phyloP scores from a whole-genome alignment of 2,888 invertebrate genomes.

The Leptinotarsa tumamoca region DNA sequence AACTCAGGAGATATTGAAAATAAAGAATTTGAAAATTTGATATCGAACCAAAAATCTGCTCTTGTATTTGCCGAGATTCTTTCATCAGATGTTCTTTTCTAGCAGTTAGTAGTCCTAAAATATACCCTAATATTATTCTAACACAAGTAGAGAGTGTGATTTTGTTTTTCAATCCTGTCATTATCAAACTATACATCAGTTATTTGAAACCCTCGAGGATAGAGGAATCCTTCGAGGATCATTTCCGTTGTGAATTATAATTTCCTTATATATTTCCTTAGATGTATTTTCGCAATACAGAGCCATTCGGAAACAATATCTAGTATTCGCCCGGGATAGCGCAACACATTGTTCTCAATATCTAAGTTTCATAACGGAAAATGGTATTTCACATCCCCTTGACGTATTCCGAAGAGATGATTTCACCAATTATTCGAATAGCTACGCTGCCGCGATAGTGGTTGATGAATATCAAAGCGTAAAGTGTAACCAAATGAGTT shows the following conservation, averaged over 20 bases:
- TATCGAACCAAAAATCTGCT: too few relatives aligned
- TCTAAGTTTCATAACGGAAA: constrained; percentile 29
- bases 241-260: constrained; percentile 11
- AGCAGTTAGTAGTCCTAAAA: too few relatives aligned
- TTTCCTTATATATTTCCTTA: constrained; percentile 32
- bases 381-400: constrained; percentile 20
- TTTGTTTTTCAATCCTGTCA: too few relatives aligned
- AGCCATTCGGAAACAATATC: constrained; percentile 31
- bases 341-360: constrained; percentile 23
- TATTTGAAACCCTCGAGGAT: too few relatives aligned
- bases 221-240: too few relatives aligned
- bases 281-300: constrained; percentile 4
- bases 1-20: too few relatives aligned
- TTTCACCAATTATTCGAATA: constrained; percentile 19
- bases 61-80: too few relatives aligned
- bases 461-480: constrained; percentile 8
- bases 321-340: constrained; percentile 9
- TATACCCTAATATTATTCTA: too few relatives aligned
- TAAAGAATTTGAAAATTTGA: too few relatives aligned
- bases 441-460: not conserved
- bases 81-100: too few relatives aligned
- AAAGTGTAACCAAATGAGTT: constrained; percentile 10
- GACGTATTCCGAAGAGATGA: constrained; percentile 11
- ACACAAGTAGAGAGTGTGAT: too few relatives aligned
- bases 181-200: too few relatives aligned